Evolutionary conservation across 1,140 invertebrate genomes (phyloP).

Genomic region (Ericerus pela): DNA sequence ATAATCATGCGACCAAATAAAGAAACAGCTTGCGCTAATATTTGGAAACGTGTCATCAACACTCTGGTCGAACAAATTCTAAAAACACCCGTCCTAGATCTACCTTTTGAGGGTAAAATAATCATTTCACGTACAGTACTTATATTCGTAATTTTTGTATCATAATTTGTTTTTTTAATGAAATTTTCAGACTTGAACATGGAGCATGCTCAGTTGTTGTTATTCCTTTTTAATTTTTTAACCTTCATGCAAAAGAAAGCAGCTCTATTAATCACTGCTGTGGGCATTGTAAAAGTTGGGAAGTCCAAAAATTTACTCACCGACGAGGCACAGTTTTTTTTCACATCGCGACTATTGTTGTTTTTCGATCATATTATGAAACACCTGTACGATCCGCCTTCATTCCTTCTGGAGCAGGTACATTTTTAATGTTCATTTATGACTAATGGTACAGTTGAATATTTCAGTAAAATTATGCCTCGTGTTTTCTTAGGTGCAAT

Average conservation of each 20-base stretch:
- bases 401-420: slow-evolving; percentile 59
- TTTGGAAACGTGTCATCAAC: slow-evolving; percentile 77
- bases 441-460: not conserved
- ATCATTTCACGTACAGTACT: slow-evolving; percentile 21
- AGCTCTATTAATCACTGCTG: slow-evolving; percentile 64
- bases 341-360: slow-evolving; percentile 66
- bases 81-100: slow-evolving; percentile 35
- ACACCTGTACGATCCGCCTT: slow-evolving; percentile 78
- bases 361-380: slow-evolving; percentile 92
- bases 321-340: slow-evolving; percentile 54
- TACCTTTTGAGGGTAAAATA: slow-evolving; percentile 44
- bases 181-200: slow-evolving; percentile 71
- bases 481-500: slow-evolving; percentile 47
- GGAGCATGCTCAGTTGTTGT: slow-evolving; percentile 81
- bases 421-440: slow-evolving; percentile 15
- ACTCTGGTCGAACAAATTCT: slow-evolving; percentile 65
- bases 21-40: slow-evolving; percentile 71
- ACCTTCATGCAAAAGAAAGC: slow-evolving; percentile 94
- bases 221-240: slow-evolving; percentile 86
- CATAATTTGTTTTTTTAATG: slow-evolving; percentile 1
- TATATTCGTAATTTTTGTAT: slow-evolving; percentile 4
- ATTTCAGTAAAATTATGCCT: not conserved
- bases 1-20: slow-evolving; percentile 69
- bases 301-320: slow-evolving; percentile 20
- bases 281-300: slow-evolving; percentile 33